Evolutionary conservation across 2,888 invertebrate genomes (phyloP).

Genomic region (Chironomus tentans): DNA sequence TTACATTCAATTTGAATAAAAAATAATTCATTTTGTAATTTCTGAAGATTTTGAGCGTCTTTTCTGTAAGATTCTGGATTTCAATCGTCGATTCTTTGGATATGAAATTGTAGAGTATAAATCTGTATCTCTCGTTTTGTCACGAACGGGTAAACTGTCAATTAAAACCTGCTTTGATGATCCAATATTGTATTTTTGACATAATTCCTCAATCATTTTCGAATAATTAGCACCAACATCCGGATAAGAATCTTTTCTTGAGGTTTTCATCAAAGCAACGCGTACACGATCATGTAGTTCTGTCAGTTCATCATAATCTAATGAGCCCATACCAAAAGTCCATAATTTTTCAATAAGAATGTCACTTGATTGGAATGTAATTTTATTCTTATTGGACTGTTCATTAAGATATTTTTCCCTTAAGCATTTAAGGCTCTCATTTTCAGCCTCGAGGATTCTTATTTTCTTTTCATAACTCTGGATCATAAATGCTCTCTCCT

Average conservation of each 20-base stretch:
- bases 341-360: not conserved
- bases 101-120: too few relatives aligned
- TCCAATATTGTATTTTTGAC: not conserved
- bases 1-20: not conserved
- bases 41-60: not conserved
- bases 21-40: not conserved
- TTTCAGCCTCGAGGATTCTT: not conserved
- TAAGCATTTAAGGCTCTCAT: not conserved
- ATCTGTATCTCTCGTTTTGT: not conserved
- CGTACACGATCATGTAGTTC: slow-evolving; percentile 5
- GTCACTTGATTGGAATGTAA: not conserved
- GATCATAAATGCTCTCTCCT: not conserved
- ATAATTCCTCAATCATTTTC: not conserved
- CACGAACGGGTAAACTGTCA: not conserved
- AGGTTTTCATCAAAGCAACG: not conserved
- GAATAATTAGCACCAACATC: not conserved
- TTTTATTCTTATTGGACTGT: not conserved
- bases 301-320: not conserved
- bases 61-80: not conserved
- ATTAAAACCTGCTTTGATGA: not conserved
- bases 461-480: not conserved
- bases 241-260: not conserved
- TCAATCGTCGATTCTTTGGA: not conserved
- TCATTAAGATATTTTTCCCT: not conserved
- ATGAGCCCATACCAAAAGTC: not conserved